A percentile compares a stretch with the other conserved stretches of the same genome.
Evolutionary conservation across 2,113 vertebrate genomes (phyloP).

Genomic region (Oreochromis niloticus): DNA sequence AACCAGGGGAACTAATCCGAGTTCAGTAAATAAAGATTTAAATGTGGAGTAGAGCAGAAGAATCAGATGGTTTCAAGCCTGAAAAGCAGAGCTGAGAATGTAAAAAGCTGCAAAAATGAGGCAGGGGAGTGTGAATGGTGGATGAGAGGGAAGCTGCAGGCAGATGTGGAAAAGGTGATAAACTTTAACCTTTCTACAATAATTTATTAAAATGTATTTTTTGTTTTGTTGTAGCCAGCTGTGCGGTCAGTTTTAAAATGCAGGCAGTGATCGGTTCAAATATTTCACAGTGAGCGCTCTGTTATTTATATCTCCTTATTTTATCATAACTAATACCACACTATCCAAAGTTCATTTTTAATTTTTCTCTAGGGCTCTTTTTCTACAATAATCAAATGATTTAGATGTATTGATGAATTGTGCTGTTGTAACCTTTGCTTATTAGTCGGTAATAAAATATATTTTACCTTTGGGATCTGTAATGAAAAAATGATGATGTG

Average conservation of each 20-base stretch:
- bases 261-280: neutral
- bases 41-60: neutral
- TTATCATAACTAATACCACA: neutral
- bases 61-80: neutral
- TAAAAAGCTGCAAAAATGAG: neutral
- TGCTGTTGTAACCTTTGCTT: neutral
- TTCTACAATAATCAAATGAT: neutral
- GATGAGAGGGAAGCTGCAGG: neutral
- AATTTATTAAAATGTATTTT: neutral
- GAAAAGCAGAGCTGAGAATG: neutral
- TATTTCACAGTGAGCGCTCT: neutral
- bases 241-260: neutral
- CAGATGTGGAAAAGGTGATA: neutral
- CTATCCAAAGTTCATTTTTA: neutral
- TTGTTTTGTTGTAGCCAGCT: neutral
- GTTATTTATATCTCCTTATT: neutral
- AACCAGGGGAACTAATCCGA: neutral
- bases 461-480: neutral
- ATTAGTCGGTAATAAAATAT: neutral
- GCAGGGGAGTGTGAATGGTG: neutral
- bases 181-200: neutral
- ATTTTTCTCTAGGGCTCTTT: neutral
- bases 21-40: neutral
- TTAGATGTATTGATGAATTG: neutral
- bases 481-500: neutral